Percentiles rank a stretch among this genome's conserved stretches.
phyloP scores from a whole-genome alignment of 1,140 invertebrate genomes.

The Dendrolimus punctatus region DNA sequence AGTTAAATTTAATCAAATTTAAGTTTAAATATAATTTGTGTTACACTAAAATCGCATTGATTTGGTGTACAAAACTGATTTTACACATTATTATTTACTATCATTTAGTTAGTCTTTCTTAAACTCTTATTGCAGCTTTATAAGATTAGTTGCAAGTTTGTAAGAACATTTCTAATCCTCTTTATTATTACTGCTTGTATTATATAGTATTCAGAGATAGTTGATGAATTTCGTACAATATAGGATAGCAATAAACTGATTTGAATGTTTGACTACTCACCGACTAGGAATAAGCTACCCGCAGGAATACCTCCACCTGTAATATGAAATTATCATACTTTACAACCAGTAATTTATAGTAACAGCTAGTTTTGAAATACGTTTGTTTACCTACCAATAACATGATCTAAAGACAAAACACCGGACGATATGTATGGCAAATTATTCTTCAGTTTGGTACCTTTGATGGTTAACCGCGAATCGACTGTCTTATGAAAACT shows the following conservation, averaged over 20 bases:
- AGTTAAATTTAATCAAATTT: too few species aligned
- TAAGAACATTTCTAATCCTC: too few species aligned
- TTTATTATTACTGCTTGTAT: too few species aligned
- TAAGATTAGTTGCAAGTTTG: too few species aligned
- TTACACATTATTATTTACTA: background rate
- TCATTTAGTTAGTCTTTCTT: background rate
- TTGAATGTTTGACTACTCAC: constrained; percentile 36
- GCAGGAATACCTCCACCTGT: constrained; percentile 74
- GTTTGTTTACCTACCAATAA: constrained; percentile 70
- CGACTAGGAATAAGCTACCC: constrained; percentile 72
- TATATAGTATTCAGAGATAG: too few species aligned
- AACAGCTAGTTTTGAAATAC: background rate
- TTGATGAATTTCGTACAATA: too few species aligned
- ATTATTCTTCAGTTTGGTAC: constrained; percentile 59
- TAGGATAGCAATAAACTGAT: too few species aligned
- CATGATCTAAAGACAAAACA: constrained; percentile 78
- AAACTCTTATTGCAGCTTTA: too few species aligned
- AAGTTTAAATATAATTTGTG: too few species aligned
- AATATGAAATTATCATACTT: constrained; percentile 1
- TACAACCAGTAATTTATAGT: constrained; percentile 1
- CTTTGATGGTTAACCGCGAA: constrained; percentile 29
- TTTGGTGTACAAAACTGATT: too few species aligned
- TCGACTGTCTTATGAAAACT: constrained; percentile 51
- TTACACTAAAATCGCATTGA: too few species aligned
- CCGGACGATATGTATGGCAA: constrained; percentile 74